Evolutionary conservation across 53 echinoderm and acorn worm species (phyloP), one percentile per base, ranked within the genome.

Genomic region (Holothuria leucospilota): DNA sequence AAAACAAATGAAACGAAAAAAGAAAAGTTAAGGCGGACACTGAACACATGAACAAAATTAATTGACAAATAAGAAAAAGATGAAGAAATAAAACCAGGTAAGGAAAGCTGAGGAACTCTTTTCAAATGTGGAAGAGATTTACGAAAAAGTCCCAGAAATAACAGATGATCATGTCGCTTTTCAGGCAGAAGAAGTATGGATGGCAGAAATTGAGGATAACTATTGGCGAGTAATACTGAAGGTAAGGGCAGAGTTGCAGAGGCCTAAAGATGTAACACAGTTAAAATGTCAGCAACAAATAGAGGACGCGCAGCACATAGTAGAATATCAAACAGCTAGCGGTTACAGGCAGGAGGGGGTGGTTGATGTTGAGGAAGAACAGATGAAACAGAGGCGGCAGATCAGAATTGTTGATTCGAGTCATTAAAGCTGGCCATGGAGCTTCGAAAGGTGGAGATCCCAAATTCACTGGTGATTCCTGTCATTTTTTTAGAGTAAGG

Each of bases 31-130:
- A 82, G 61, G 10, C 30, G 82, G 21, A 63, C 34, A 38, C 65
- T 62, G 59, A 82, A 82, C 13, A 62, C 20, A 20, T 62, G 82
- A 8, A 62, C 21, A 15, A 46, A 29, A 34, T 63, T 82, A 21
- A 62, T 63, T 5, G 27, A 29, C 1, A 34, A 20, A 0, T 61
- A 82, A 39, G 46, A 62, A 11, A 82, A 62, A 82, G 82, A 82
- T 39, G 18, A 82, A n/a, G 40, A 40, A 40, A 13, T 82, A 21
- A 82, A 5, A 29, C 6, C 63, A 82, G 41, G 25, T 82, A 24
- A 82, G 14, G 16, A 82, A 82, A 39, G 63, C 82, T 13, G 82
- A 82, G 30, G 82, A 82, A 13, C 82, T 21, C 34, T 62, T 82
- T 39, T 40, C 40, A 13, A 82, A 82, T n/a, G 8, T 82, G 20